Percentiles rank a stretch among this genome's conserved stretches.
These are phyloP conservation scores for Lipotes vexillifer DNA, from an alignment of 2,113 vertebrate species.

Conservation along the genomic window DNA sequence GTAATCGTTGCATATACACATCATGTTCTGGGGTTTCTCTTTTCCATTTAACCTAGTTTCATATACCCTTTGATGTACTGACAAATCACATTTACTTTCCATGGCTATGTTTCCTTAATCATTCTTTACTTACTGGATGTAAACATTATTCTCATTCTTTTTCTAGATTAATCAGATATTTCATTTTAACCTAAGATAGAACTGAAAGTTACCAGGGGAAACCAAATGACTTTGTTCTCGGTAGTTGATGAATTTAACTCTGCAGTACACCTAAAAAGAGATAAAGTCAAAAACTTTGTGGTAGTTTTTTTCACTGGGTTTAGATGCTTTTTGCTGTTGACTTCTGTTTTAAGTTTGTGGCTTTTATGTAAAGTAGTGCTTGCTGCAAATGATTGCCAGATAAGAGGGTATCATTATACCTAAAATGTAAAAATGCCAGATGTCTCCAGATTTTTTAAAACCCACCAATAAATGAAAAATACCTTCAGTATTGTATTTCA, in stretches of 20 bases:
- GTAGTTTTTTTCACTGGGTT: background rate
- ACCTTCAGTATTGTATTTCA: slow-evolving; percentile 99
- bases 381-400: slow-evolving; percentile 6
- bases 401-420: background rate
- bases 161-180: slow-evolving; percentile 15
- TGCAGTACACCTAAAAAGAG: background rate
- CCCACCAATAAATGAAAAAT: slow-evolving; percentile 12
- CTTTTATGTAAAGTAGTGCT: background rate
- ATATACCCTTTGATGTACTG: background rate
- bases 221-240: background rate
- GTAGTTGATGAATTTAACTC: slow-evolving; percentile 21
- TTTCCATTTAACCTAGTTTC: slow-evolving; percentile 14
- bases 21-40: background rate
- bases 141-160: slow-evolving; percentile 22
- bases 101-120: slow-evolving; percentile 16
- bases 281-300: slow-evolving; percentile 25
- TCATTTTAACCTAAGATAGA: slow-evolving; percentile 1
- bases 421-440: slow-evolving; percentile 3
- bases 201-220: background rate
- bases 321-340: slow-evolving; percentile 2
- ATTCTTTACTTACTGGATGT: slow-evolving; percentile 13
- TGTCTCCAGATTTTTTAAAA: background rate
- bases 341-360: background rate
- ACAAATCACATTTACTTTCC: slow-evolving; percentile 26
- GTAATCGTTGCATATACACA: background rate